Evolutionary conservation across 2,888 invertebrate species (phyloP).

Genomic region (Colletes collaris): DNA sequence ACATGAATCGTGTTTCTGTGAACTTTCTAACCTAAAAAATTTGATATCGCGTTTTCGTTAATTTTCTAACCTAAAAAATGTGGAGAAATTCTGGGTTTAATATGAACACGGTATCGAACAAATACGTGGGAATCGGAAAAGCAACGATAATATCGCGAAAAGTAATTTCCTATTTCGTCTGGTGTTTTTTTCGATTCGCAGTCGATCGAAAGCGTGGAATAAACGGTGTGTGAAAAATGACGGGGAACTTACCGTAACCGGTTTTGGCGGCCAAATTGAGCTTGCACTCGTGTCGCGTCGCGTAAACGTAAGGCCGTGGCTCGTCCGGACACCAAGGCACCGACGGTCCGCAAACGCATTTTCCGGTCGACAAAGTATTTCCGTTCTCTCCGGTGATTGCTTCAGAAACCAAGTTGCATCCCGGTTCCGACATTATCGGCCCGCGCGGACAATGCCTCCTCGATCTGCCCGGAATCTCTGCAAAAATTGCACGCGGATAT

Average conservation of each 20-base stretch:
- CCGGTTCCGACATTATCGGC: conserved; percentile 75
- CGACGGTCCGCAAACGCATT: conserved; percentile 79
- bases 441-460: conserved; percentile 79
- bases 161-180: not conserved
- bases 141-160: not conserved
- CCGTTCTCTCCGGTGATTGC: conserved; percentile 67
- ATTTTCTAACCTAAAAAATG: too few species aligned
- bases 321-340: conserved; percentile 80
- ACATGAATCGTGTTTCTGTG: too few species aligned
- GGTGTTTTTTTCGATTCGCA: not conserved
- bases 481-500: not conserved
- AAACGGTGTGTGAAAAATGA: not conserved
- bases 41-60: too few species aligned
- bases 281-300: conserved; percentile 79
- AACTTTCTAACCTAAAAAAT: too few species aligned
- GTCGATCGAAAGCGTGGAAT: not conserved
- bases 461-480: conserved; percentile 81
- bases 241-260: conserved; percentile 75
- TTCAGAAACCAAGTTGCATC: conserved; percentile 80
- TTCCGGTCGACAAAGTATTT: conserved; percentile 72
- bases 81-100: too few species aligned
- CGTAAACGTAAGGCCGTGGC: conserved; percentile 78
- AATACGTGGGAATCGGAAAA: too few species aligned
- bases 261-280: conserved; percentile 80
- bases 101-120: too few species aligned